Conservation (phyloP, 2,113 vertebrate genomes). For the Morone chrysops region DNA sequence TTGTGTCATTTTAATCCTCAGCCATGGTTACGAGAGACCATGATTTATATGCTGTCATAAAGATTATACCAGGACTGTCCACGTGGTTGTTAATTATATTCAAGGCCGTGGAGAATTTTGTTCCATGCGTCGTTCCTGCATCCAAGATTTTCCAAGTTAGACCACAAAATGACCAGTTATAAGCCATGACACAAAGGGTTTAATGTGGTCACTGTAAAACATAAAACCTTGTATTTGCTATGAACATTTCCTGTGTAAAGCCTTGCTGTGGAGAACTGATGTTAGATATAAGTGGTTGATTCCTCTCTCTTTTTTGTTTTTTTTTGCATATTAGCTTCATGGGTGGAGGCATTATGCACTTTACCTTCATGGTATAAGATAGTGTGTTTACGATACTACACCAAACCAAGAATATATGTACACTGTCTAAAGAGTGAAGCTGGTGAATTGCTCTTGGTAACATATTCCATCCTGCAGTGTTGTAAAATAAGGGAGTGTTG, state of each 20-base stretch:
- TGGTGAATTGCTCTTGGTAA: background rate
- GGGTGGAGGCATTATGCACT: background rate
- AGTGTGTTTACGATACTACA: background rate
- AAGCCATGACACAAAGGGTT: background rate
- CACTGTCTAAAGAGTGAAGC: background rate
- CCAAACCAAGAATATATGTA: background rate
- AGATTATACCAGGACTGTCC: background rate
- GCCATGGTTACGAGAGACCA: background rate
- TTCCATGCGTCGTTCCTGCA: background rate
- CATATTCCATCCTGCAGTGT: background rate
- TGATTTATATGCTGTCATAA: background rate
- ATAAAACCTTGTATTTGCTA: background rate
- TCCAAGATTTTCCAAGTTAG: background rate
- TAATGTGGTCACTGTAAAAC: background rate
- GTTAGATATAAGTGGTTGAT: background rate
- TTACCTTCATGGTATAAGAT: background rate
- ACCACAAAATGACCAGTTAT: background rate
- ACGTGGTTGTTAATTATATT: background rate
- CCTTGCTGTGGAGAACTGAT: background rate
- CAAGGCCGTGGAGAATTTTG: background rate
- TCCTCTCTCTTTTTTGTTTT: background rate
- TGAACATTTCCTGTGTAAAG: background rate
- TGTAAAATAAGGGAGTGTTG: slow-evolving; percentile 16
- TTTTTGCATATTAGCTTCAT: background rate
- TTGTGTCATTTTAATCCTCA: slow-evolving; percentile 2